Conservation (phyloP, 2,888 invertebrate species). For the Poecilobothrus nobilitatus region DNA sequence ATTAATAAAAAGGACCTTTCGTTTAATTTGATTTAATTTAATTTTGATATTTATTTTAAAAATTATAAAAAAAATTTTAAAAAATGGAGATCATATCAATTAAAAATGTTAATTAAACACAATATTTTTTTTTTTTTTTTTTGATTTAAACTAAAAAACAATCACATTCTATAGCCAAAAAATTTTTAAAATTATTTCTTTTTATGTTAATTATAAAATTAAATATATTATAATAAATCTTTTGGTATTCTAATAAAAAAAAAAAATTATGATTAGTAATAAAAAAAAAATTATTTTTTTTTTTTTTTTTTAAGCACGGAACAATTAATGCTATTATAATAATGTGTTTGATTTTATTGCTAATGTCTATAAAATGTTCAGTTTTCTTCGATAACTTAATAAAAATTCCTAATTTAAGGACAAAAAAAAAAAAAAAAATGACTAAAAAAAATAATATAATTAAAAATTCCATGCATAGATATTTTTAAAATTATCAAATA, state of each 20-base stretch:
- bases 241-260: no score
- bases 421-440: no score
- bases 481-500: neutral
- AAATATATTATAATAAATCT: no score
- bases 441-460: no score
- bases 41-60: no score
- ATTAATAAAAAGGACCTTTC: no score
- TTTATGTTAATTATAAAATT: no score
- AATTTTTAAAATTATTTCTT: neutral
- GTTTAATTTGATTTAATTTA: no score
- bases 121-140: neutral
- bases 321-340: neutral
- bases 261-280: neutral
- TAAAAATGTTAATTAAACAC: slow-evolving; percentile 2
- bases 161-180: neutral
- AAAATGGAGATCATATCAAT: neutral
- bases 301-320: neutral
- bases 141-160: neutral
- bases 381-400: neutral
- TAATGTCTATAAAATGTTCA: neutral
- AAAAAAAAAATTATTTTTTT: no score
- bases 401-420: neutral
- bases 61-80: no score
- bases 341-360: neutral
- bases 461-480: neutral